These are phyloP conservation scores for Clarias pachynema DNA, from an alignment of 2,797 vertebrate species.

Conservation along the genomic window DNA sequence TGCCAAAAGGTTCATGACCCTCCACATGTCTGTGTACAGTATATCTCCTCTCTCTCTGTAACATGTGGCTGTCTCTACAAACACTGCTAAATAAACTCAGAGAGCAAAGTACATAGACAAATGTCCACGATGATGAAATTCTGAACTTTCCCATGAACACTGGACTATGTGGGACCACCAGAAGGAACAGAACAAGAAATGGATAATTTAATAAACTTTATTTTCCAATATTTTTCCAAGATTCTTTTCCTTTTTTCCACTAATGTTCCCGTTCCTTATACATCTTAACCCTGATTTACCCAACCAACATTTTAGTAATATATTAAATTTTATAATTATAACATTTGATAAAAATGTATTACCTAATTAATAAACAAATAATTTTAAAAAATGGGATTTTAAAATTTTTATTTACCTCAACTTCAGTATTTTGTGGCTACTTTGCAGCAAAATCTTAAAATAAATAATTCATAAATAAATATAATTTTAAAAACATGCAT, in stretches of 20 bases:
- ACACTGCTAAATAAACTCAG: constrained; percentile 26
- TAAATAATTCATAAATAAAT: not conserved
- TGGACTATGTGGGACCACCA: not conserved
- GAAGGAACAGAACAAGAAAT: not conserved
- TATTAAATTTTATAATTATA: too few species aligned
- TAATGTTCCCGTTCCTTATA: not conserved
- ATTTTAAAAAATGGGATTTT: not conserved
- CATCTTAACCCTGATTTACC: not conserved
- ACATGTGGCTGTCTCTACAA: not conserved
- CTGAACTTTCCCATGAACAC: not conserved
- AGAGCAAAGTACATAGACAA: constrained; percentile 45
- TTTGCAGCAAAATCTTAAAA: not conserved
- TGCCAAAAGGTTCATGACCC: not conserved
- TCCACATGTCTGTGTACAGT: too few species aligned
- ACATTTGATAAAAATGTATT: too few species aligned
- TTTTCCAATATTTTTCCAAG: too few species aligned
- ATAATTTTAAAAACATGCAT: not conserved
- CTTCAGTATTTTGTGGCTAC: not conserved
- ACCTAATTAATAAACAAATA: not conserved
- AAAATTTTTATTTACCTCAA: not conserved
- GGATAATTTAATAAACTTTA: too few species aligned
- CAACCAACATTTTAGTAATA: not conserved
- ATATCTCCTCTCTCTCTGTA: too few species aligned
- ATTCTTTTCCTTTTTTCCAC: too few species aligned
- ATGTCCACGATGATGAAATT: constrained; percentile 16